A percentile compares a stretch with the other conserved stretches of the same genome.
These are phyloP conservation scores for Enteromius thamalakanensis DNA, from an alignment of 2,797 vertebrate genomes.

Conservation along the genomic window DNA sequence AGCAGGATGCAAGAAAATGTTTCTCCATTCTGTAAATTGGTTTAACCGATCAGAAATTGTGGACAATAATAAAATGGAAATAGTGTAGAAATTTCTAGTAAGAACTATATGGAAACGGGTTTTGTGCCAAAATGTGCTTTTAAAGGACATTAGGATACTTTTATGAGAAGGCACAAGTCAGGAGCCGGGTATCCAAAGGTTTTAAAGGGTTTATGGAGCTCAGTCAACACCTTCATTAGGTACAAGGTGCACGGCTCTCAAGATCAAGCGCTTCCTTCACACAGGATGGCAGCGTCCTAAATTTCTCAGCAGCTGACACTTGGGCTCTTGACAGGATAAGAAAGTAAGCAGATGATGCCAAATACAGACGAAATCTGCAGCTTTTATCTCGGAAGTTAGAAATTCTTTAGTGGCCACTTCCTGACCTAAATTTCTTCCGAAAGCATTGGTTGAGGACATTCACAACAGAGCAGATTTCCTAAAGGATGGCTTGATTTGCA, in stretches of 20 bases:
- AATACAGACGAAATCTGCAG: background rate
- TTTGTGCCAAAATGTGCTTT: constrained; percentile 6
- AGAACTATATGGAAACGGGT: background rate
- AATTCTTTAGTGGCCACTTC: background rate
- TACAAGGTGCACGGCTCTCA: background rate
- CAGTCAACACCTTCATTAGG: constrained; percentile 15
- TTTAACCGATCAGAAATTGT: background rate
- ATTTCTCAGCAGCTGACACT: constrained; percentile 4
- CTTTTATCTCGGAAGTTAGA: background rate
- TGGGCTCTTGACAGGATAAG: background rate
- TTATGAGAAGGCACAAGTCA: background rate
- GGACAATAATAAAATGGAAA: background rate
- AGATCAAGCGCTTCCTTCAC: background rate
- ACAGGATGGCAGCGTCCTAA: background rate
- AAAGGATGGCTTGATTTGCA: background rate
- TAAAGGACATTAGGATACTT: background rate
- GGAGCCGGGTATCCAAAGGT: background rate
- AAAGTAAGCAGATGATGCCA: constrained; percentile 11
- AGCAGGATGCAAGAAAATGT: background rate
- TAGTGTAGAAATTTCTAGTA: background rate
- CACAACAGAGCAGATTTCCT: background rate
- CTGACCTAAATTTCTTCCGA: background rate
- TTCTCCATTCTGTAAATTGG: background rate
- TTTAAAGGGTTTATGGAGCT: constrained; percentile 16
- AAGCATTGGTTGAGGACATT: background rate